phyloP scores from a whole-genome alignment of 2,113 vertebrate species.

The Laterallus jamaicensis region DNA sequence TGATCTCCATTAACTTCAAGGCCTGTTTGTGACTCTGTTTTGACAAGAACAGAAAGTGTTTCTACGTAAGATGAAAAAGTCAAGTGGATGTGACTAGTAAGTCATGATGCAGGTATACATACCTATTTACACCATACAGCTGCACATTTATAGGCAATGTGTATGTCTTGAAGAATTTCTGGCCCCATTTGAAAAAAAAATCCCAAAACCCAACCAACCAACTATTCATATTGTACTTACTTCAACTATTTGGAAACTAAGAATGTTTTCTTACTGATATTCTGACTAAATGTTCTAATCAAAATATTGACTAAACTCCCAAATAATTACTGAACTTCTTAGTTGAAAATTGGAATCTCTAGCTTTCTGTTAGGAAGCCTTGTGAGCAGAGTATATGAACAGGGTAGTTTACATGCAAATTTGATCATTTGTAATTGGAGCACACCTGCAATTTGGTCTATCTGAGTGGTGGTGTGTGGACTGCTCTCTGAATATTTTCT shows the following conservation, averaged over 20 bases:
- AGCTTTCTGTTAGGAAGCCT: neutral
- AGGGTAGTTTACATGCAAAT: neutral
- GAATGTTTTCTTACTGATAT: fast-evolving
- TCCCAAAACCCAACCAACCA: neutral
- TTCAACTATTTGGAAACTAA: neutral
- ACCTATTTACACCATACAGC: neutral
- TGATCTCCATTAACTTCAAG: neutral
- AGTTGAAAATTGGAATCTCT: neutral
- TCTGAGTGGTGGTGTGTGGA: neutral
- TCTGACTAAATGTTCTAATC: neutral
- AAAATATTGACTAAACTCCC: neutral
- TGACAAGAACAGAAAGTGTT: neutral
- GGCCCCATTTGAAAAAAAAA: neutral
- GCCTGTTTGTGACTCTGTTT: neutral
- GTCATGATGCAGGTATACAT: neutral
- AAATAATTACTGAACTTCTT: neutral
- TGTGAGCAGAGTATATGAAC: neutral
- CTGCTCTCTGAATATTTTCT: neutral
- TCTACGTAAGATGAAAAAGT: neutral
- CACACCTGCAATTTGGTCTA: neutral
- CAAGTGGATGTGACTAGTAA: neutral
- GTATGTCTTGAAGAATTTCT: neutral
- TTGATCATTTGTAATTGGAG: neutral
- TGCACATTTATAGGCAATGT: neutral
- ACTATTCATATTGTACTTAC: neutral